phyloP scores from a whole-genome alignment of 2,888 invertebrate genomes.

The Lepidochitona cinerea region DNA sequence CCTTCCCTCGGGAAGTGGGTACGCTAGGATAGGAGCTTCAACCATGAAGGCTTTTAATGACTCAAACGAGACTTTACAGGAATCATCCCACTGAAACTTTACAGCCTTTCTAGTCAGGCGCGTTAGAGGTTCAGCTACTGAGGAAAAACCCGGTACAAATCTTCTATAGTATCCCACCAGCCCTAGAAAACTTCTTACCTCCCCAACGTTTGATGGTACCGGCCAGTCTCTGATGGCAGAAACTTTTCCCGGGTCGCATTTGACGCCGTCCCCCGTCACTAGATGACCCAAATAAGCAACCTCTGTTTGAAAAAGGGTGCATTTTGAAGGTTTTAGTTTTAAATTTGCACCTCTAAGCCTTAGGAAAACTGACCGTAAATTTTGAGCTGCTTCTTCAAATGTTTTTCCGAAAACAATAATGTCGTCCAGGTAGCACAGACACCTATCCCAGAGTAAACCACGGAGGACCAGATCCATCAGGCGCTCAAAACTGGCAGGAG shows the following conservation, averaged over 20 bases:
- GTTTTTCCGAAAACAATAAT: too few species aligned
- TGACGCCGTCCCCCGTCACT: constrained; percentile 10
- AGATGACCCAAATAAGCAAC: constrained; percentile 21
- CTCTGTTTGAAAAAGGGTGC: constrained; percentile 24
- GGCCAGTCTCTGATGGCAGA: not conserved
- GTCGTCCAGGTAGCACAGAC: too few species aligned
- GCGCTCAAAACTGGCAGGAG: too few species aligned
- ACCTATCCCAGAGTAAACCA: too few species aligned
- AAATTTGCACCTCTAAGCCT: constrained; percentile 30
- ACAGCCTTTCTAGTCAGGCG: constrained; percentile 16
- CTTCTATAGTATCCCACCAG: constrained; percentile 22
- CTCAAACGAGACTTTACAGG: constrained; percentile 29
- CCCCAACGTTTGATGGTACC: constrained; percentile 3
- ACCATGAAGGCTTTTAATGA: constrained; percentile 8
- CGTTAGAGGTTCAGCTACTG: constrained; percentile 4
- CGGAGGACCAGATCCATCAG: too few species aligned
- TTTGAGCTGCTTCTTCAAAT: too few species aligned
- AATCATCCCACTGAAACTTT: constrained; percentile 23
- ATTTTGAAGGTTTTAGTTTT: constrained; percentile 41
- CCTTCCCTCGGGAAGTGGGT: constrained; percentile 14
- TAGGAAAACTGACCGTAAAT: too few species aligned
- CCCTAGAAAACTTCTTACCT: constrained; percentile 17
- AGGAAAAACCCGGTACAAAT: constrained; percentile 13
- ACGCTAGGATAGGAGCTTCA: constrained; percentile 27
- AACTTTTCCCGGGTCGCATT: constrained; percentile 12